phyloP scores from a whole-genome alignment of 2,797 vertebrate genomes.

The Dryobates pubescens region DNA sequence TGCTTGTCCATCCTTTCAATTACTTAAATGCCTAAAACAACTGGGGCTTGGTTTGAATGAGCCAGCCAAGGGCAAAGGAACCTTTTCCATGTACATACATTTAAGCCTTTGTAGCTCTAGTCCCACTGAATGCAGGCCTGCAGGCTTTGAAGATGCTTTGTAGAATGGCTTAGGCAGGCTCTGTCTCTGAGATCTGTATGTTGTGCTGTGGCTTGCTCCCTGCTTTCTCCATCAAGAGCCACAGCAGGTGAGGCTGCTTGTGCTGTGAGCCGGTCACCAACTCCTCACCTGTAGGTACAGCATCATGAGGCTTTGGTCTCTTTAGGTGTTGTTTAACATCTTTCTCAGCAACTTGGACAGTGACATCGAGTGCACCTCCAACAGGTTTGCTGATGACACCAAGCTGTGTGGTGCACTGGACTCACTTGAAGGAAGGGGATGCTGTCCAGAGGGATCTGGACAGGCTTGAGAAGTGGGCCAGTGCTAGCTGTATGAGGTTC shows the following conservation, averaged over 20 bases:
- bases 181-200: background rate
- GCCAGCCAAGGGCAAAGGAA: background rate
- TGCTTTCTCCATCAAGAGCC: background rate
- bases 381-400: no score
- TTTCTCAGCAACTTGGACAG: no score
- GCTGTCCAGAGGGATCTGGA: no score
- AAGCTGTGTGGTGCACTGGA: no score
- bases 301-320: accelerated
- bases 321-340: background rate
- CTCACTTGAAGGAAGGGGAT: no score
- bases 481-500: no score
- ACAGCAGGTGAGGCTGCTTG: background rate
- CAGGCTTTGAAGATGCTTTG: accelerated
- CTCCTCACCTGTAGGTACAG: background rate
- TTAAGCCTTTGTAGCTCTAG: background rate
- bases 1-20: background rate
- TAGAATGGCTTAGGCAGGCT: background rate
- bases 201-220: accelerated
- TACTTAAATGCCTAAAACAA: background rate
- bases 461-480: no score
- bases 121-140: background rate
- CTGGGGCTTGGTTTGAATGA: background rate
- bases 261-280: background rate
- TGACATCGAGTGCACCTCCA: no score
- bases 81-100: background rate